Conservation (phyloP, 2,797 vertebrate genomes). For the Bovichtus variegatus region DNA sequence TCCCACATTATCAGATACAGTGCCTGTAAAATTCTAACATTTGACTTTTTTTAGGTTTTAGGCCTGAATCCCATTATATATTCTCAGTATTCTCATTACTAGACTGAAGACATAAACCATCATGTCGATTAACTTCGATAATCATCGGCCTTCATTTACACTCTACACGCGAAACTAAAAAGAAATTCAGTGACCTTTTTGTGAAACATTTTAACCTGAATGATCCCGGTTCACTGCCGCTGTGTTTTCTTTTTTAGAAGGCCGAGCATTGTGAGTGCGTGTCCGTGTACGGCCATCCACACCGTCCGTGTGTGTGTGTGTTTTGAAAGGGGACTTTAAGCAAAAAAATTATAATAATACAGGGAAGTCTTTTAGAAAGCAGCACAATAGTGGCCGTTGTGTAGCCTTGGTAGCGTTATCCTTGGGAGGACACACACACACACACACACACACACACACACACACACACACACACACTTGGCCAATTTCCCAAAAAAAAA, state of each 20-base stretch:
- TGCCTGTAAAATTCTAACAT: too few relatives aligned
- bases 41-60: too few relatives aligned
- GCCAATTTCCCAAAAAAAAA: slow-evolving; percentile 24
- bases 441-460: slow-evolving; percentile 21
- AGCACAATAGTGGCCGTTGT: slow-evolving; percentile 52
- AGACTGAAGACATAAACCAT: not conserved
- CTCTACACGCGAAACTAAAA: not conserved
- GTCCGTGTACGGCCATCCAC: slow-evolving; percentile 24
- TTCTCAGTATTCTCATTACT: not conserved
- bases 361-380: slow-evolving; percentile 50
- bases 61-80: not conserved
- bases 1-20: too few relatives aligned
- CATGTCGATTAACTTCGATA: not conserved
- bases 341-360: slow-evolving; percentile 27
- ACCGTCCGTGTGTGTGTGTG: slow-evolving; percentile 13
- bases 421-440: slow-evolving; percentile 59
- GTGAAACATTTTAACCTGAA: slow-evolving; percentile 10
- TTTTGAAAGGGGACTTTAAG: slow-evolving; percentile 40
- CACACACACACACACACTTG: slow-evolving; percentile 27
- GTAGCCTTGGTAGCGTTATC: slow-evolving; percentile 72
- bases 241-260: slow-evolving; percentile 20
- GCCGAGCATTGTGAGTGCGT: slow-evolving; percentile 17
- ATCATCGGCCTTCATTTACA: not conserved
- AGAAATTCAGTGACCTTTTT: not conserved
- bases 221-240: not conserved